These are phyloP conservation scores for Cyphomyrus discorhynchus DNA, from an alignment of 2,113 vertebrate species.

Conservation along the genomic window DNA sequence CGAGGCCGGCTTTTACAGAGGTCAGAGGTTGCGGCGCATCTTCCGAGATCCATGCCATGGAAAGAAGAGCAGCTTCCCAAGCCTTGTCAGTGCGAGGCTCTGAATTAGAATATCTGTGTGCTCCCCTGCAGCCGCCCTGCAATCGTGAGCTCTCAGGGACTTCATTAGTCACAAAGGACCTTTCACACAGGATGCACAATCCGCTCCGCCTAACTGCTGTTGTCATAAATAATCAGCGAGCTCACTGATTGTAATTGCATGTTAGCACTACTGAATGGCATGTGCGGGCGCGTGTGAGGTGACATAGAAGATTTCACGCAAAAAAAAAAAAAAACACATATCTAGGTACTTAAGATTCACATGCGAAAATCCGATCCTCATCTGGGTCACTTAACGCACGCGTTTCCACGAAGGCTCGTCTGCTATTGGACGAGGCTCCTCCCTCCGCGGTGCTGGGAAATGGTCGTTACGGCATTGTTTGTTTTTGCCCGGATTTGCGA, in stretches of 20 bases:
- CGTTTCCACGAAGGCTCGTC: not conserved
- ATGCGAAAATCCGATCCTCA: not conserved
- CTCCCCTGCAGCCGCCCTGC: not conserved
- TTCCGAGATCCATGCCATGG: not conserved
- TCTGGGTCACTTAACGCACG: not conserved
- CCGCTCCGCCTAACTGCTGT: constrained; percentile 39
- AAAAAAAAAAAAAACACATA: constrained; percentile 7
- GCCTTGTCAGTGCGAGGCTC: not conserved
- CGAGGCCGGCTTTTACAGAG: not conserved
- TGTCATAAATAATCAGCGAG: constrained; percentile 41
- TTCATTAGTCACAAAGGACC: constrained; percentile 29
- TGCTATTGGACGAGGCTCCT: not conserved
- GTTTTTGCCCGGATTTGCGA: not conserved
- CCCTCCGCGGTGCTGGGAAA: not conserved
- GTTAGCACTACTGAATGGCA: constrained; percentile 31
- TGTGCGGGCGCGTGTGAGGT: constrained; percentile 23
- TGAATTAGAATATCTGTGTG: constrained; percentile 19
- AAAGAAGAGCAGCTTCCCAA: not conserved
- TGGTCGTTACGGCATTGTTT: not conserved
- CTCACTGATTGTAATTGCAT: constrained; percentile 45
- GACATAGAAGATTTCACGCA: constrained; percentile 14
- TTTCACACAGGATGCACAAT: constrained; percentile 18
- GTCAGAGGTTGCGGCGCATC: not conserved
- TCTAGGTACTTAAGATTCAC: not conserved
- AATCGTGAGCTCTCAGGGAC: constrained; percentile 21